A percentile compares a stretch with the other conserved stretches of the same genome.
Conservation (phyloP, 2,113 vertebrate species). For the Takifugu bimaculatus region DNA sequence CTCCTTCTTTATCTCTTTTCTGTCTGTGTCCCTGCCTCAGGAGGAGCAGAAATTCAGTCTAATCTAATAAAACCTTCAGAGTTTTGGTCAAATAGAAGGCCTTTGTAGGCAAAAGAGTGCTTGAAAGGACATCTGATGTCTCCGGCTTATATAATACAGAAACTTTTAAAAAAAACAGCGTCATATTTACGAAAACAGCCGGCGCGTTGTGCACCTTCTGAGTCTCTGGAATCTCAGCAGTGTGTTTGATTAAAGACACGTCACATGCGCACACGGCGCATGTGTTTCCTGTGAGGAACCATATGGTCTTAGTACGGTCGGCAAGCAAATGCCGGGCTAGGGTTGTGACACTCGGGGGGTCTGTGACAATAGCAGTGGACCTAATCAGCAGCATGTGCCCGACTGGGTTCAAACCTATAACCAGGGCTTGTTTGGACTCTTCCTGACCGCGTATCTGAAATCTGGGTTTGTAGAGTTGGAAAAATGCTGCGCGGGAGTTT, state of each 20-base stretch:
- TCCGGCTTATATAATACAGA: neutral
- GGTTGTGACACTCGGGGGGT: conserved; percentile 36
- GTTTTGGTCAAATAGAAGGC: conserved; percentile 47
- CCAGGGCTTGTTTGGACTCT: conserved; percentile 5
- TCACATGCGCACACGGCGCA: neutral
- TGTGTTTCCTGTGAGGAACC: conserved; percentile 5
- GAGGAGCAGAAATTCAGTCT: conserved; percentile 46
- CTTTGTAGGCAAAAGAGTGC: conserved; percentile 31
- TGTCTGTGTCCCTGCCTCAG: conserved; percentile 34
- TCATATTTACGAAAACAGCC: neutral
- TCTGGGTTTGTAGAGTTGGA: conserved; percentile 6
- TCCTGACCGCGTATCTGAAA: neutral
- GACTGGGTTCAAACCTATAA: conserved; percentile 11
- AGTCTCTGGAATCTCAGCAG: neutral
- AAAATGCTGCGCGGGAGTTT: conserved; percentile 23
- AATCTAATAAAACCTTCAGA: conserved; percentile 58
- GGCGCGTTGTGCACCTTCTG: no score
- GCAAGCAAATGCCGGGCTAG: conserved; percentile 25
- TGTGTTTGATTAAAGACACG: conserved; percentile 1
- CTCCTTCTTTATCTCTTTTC: conserved; percentile 25
- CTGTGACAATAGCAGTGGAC: conserved; percentile 45
- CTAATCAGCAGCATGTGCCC: conserved; percentile 48
- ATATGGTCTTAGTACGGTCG: conserved; percentile 16
- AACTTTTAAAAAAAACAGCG: conserved; percentile 5
- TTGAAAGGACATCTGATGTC: conserved; percentile 5